Evolutionary conservation across 2,113 vertebrate genomes (phyloP).

Genomic region (Platysternon megacephalum): DNA sequence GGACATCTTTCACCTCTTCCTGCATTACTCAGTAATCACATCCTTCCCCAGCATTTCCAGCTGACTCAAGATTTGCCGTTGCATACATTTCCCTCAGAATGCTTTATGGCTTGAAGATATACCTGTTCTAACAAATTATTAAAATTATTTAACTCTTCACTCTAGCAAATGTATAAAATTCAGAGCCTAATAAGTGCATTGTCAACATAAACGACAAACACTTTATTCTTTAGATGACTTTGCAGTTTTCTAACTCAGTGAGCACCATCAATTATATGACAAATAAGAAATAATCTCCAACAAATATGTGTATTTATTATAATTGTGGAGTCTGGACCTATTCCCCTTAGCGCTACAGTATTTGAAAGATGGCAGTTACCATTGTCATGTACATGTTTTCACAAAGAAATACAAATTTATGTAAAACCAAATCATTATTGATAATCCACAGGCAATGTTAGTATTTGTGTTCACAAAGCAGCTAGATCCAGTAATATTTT

Average conservation of each 20-base stretch:
- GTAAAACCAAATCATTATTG: background rate
- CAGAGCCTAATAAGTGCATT: background rate
- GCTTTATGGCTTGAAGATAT: background rate
- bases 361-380: background rate
- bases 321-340: background rate
- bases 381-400: no score
- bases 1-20: background rate
- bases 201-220: background rate
- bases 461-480: background rate
- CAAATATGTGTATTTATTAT: background rate
- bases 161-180: background rate
- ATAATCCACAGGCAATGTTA: background rate
- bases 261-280: background rate
- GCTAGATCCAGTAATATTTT: background rate
- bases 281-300: background rate
- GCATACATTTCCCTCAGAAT: background rate
- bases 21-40: background rate
- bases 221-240: background rate
- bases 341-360: background rate
- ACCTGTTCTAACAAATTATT: background rate
- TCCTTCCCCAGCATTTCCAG: background rate
- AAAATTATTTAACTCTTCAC: background rate
- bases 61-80: background rate
- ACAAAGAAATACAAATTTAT: background rate
- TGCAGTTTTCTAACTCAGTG: background rate